Evolutionary conservation across 2,888 invertebrate genomes (phyloP).

Genomic region (Mallateleia sp.): DNA sequence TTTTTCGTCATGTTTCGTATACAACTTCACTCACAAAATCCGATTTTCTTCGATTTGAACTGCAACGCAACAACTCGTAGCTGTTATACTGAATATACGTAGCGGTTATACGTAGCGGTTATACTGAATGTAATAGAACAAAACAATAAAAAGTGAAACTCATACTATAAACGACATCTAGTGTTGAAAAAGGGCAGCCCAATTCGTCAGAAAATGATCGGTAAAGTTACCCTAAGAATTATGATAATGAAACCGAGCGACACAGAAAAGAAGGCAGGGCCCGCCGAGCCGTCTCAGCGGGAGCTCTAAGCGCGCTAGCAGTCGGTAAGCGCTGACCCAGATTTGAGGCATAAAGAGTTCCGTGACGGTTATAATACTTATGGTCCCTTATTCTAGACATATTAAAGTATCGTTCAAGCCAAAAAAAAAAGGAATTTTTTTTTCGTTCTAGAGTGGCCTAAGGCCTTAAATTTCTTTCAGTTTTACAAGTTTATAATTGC

Average conservation of each 20-base stretch:
- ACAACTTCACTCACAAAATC: background rate
- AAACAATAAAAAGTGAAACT: slow-evolving; percentile 5
- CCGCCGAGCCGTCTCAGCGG: slow-evolving; percentile 36
- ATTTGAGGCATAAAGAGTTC: slow-evolving; percentile 23
- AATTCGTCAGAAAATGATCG: slow-evolving; percentile 1
- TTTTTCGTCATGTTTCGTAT: slow-evolving; percentile 23
- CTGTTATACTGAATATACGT: too few species aligned
- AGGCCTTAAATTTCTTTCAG: too few species aligned
- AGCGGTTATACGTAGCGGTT: too few species aligned
- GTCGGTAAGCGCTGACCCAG: slow-evolving; percentile 24
- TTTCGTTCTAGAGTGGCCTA: slow-evolving; percentile 23
- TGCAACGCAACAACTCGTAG: slow-evolving; percentile 4
- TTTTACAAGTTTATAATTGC: too few species aligned
- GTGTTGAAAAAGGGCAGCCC: background rate
- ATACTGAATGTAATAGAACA: background rate
- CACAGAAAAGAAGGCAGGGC: too few species aligned
- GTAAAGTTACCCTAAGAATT: slow-evolving; percentile 17
- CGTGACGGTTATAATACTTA: slow-evolving; percentile 14
- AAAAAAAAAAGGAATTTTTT: slow-evolving; percentile 22
- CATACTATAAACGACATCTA: background rate
- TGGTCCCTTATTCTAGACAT: slow-evolving; percentile 34
- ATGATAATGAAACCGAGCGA: background rate
- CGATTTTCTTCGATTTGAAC: background rate
- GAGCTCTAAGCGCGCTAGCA: slow-evolving; percentile 29
- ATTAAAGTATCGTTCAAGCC: slow-evolving; percentile 32